Conservation (phyloP, 2,113 vertebrate genomes). For the Elachura formosa region DNA sequence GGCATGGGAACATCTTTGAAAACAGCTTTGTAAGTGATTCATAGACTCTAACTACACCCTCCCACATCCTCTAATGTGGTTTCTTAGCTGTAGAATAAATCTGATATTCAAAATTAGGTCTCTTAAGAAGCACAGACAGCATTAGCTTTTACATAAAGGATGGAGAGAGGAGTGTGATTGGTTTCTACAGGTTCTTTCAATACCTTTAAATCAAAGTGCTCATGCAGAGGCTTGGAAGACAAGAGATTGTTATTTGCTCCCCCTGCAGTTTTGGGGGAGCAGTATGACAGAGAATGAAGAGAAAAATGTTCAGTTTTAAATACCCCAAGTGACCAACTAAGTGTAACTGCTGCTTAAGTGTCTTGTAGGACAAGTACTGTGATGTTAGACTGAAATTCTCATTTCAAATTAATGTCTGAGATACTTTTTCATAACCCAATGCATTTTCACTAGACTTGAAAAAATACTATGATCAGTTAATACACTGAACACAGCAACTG, state of each 20-base stretch:
- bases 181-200: neutral
- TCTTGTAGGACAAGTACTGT: neutral
- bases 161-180: neutral
- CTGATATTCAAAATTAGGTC: neutral
- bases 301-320: neutral
- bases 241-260: neutral
- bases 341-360: neutral
- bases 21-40: neutral
- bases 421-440: neutral
- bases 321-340: neutral
- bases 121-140: neutral
- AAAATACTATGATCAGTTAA: neutral
- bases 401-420: neutral
- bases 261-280: neutral
- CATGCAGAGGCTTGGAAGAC: neutral
- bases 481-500: neutral
- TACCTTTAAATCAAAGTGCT: neutral
- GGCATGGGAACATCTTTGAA: neutral
- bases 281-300: neutral
- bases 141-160: neutral
- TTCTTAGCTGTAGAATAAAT: neutral
- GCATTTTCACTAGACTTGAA: neutral
- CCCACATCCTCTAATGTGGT: no score
- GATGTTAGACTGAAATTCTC: neutral
- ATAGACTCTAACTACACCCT: rapidly evolving